Evolutionary conservation across 30 jellyfish, hydroid and myxozoan genomes (phyloP).

Genomic region (Aurelia sp.): DNA sequence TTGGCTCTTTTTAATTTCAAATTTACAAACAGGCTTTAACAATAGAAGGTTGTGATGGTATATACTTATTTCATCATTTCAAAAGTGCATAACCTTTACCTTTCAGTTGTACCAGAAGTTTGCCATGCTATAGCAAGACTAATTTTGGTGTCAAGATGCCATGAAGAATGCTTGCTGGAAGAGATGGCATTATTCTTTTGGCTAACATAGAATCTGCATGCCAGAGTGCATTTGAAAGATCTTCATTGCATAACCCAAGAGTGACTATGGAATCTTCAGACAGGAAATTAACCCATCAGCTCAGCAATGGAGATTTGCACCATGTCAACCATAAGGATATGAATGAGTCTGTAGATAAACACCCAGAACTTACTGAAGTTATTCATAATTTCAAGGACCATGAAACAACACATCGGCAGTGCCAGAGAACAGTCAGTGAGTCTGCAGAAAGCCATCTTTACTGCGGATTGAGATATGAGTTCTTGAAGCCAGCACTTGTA

Average conservation of each 20-base stretch:
- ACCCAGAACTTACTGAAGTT: conserved; percentile 4
- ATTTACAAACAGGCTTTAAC: background rate
- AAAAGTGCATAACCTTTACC: background rate
- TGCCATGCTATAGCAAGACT: background rate
- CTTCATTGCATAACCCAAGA: background rate
- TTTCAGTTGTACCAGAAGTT: background rate
- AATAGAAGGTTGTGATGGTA: background rate
- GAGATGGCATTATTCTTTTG: conserved; percentile 4
- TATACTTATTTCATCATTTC: background rate
- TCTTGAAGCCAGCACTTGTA: conserved; percentile 70
- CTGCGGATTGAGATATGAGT: conserved; percentile 32
- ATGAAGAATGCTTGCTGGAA: conserved; percentile 16
- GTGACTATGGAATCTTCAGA: conserved; percentile 11
- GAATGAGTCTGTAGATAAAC: background rate
- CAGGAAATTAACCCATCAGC: conserved; percentile 28
- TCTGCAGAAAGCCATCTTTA: background rate
- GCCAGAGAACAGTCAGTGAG: background rate
- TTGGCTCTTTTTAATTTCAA: too few relatives aligned
- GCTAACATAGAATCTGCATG: background rate
- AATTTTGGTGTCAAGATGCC: background rate
- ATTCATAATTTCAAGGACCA: conserved; percentile 14
- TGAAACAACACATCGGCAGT: background rate
- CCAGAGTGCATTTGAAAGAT: background rate
- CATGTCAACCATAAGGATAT: conserved; percentile 40
- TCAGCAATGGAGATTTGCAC: conserved; percentile 47